Conservation (phyloP, 2,113 vertebrate species). For the Albula glossodonta region DNA sequence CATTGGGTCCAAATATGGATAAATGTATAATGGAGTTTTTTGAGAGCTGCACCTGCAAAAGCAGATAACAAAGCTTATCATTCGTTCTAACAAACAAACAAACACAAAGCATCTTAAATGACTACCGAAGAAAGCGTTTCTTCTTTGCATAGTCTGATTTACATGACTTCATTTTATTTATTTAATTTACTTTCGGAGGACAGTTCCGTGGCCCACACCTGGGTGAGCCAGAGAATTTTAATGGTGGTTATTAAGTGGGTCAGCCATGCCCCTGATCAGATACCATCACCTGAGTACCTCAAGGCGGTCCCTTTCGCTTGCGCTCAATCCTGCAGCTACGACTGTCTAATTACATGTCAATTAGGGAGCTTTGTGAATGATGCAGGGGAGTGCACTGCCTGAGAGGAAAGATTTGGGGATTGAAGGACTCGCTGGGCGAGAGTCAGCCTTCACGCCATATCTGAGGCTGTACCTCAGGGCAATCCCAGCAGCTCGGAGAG, state of each 20-base stretch:
- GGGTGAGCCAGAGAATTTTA: constrained; percentile 47
- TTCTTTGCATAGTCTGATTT: not conserved
- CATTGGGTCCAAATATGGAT: no score
- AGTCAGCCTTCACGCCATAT: constrained; percentile 1
- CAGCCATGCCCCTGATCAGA: constrained; percentile 46
- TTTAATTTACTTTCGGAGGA: not conserved
- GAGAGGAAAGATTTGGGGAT: not conserved
- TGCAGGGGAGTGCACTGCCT: not conserved
- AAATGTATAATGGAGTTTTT: no score
- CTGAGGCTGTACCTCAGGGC: not conserved
- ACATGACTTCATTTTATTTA: not conserved
- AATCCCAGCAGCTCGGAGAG: not conserved
- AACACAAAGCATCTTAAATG: not conserved
- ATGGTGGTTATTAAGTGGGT: constrained; percentile 47
- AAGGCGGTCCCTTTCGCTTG: constrained; percentile 23
- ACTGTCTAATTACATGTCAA: constrained; percentile 18
- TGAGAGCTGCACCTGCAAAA: not conserved
- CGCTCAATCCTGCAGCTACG: constrained; percentile 12
- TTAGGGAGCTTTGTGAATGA: not conserved
- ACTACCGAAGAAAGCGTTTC: not conserved
- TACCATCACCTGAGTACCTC: constrained; percentile 28
- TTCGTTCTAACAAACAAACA: not conserved
- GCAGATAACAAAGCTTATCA: no score
- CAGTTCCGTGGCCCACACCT: not conserved
- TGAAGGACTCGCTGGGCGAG: not conserved